These are phyloP conservation scores for Sarcoramphus papa DNA, from an alignment of 2,797 vertebrate genomes.

Conservation along the genomic window DNA sequence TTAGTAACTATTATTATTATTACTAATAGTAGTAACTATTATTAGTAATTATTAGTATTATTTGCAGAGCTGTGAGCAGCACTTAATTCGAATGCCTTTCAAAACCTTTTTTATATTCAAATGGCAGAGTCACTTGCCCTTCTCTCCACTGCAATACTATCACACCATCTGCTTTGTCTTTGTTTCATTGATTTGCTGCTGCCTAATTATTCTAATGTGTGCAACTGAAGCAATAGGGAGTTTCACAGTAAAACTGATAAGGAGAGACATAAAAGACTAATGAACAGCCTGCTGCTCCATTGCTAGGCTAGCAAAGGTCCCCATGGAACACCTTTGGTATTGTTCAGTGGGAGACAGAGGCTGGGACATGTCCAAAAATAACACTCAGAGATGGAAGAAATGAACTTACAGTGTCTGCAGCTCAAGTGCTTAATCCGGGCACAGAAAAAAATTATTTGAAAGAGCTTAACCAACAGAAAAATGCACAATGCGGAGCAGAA, in stretches of 20 bases:
- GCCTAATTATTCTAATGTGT: not conserved
- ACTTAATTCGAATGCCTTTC: not conserved
- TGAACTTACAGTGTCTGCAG: not conserved
- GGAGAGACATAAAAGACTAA: not conserved
- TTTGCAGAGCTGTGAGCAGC: not conserved
- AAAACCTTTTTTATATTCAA: not conserved
- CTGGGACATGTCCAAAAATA: constrained; percentile 7
- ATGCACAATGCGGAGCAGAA: rapidly evolving
- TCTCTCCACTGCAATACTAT: not conserved
- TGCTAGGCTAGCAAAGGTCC: not conserved
- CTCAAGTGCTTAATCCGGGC: not conserved
- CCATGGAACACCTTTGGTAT: not conserved
- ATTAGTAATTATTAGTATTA: too few species aligned
- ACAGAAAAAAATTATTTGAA: not conserved
- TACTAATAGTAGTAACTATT: too few species aligned
- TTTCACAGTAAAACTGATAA: not conserved
- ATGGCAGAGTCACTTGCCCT: not conserved
- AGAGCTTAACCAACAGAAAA: not conserved
- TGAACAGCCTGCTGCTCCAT: not conserved
- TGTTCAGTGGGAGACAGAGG: not conserved
- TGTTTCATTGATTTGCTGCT: not conserved
- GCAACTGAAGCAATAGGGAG: not conserved
- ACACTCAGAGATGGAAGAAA: not conserved
- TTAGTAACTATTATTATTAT: too few species aligned
- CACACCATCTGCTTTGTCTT: not conserved